Percentiles rank a stretch among this genome's conserved stretches.
Evolutionary conservation across 1,140 invertebrate genomes (phyloP).

Genomic region (Orchestia grillus): DNA sequence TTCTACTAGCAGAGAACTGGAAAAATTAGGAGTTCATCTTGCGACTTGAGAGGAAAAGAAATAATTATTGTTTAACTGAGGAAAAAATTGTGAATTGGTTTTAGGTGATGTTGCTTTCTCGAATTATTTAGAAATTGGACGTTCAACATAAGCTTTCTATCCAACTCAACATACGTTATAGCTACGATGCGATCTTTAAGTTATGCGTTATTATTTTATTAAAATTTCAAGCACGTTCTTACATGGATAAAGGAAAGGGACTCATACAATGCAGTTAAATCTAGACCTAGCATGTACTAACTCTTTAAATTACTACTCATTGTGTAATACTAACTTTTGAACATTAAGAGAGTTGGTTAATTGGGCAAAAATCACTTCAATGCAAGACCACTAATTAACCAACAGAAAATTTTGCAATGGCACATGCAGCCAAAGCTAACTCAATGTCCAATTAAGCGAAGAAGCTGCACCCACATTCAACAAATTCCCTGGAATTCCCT

Average conservation of each 20-base stretch:
- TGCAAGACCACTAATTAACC: not conserved
- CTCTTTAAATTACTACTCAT: not conserved
- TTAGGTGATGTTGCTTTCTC: not conserved
- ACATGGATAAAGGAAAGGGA: not conserved
- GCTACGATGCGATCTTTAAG: too few species aligned
- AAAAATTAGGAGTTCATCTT: not conserved
- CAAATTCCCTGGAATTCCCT: not conserved
- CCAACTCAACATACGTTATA: not conserved
- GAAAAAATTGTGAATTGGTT: not conserved
- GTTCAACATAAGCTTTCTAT: not conserved
- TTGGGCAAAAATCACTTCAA: not conserved
- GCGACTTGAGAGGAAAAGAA: not conserved
- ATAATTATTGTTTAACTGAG: not conserved
- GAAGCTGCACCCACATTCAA: slow-evolving; percentile 13
- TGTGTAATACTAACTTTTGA: not conserved
- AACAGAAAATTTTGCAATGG: not conserved
- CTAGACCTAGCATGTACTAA: not conserved
- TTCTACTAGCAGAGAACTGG: not conserved
- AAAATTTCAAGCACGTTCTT: too few species aligned
- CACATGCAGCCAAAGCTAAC: not conserved
- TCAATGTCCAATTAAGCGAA: not conserved
- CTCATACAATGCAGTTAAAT: not conserved
- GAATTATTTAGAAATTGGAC: not conserved
- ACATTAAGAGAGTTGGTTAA: not conserved
- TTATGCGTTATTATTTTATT: too few species aligned